Percentiles rank a stretch among this genome's conserved stretches.
Evolutionary conservation across 2,888 invertebrate genomes (phyloP).

Genomic region (Cerceris rybyensis): DNA sequence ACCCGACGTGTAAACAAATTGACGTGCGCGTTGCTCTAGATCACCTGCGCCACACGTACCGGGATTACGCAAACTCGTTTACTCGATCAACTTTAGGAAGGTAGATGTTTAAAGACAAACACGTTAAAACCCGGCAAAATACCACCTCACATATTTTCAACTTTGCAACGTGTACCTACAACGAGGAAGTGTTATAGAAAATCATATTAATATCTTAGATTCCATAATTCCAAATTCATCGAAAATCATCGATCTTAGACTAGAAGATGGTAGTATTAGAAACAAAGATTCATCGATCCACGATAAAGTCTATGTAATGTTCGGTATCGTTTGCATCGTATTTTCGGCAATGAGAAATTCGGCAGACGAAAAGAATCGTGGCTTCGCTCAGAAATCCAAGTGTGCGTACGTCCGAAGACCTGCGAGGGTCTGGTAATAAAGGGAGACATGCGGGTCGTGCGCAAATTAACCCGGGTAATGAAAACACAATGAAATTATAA

Average conservation of each 20-base stretch:
- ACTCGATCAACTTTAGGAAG: background rate
- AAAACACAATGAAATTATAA: slow-evolving; percentile 81
- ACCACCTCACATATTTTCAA: too few relatives aligned
- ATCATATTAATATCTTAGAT: too few relatives aligned
- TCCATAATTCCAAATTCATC: too few relatives aligned
- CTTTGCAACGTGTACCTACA: too few relatives aligned
- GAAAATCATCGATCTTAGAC: too few relatives aligned
- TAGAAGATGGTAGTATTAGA: too few relatives aligned
- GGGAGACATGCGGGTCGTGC: slow-evolving; percentile 72
- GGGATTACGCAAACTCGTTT: slow-evolving; percentile 27
- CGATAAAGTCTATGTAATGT: background rate
- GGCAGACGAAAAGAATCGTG: slow-evolving; percentile 41
- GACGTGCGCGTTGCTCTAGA: slow-evolving; percentile 44
- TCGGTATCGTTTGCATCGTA: background rate
- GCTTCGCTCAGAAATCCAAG: slow-evolving; percentile 53
- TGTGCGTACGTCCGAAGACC: slow-evolving; percentile 65
- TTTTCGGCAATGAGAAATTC: slow-evolving; percentile 25
- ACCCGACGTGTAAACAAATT: slow-evolving; percentile 51
- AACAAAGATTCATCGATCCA: too few relatives aligned
- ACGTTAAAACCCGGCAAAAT: background rate
- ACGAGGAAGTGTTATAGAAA: too few relatives aligned
- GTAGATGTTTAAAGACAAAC: background rate
- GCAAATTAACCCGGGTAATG: slow-evolving; percentile 80
- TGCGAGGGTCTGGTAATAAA: slow-evolving; percentile 72
- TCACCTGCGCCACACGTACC: slow-evolving; percentile 47